Conservation (phyloP, 2,888 invertebrate genomes). For the Eustalomyia histrio region DNA sequence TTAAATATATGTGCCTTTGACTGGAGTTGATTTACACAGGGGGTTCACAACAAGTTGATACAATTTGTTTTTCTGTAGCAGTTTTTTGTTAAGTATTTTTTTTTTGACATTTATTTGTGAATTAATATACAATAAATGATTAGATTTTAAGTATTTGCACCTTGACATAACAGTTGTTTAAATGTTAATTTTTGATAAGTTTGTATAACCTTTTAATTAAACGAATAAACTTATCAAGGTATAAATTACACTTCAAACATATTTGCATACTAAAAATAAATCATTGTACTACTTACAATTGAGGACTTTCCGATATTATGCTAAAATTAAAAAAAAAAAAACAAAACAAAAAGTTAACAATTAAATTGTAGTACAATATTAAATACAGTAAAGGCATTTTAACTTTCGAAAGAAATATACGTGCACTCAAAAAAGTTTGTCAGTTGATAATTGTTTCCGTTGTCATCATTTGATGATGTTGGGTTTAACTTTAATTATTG, state of each 20-base stretch:
- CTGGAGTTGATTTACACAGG: neutral
- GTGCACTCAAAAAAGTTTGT: too few relatives aligned
- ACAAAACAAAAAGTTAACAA: neutral
- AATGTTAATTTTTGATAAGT: slow-evolving; percentile 17
- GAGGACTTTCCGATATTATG: slow-evolving; percentile 39
- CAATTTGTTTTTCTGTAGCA: neutral
- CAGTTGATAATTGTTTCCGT: too few relatives aligned
- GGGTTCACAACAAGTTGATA: neutral
- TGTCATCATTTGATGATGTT: too few relatives aligned
- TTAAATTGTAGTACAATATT: neutral
- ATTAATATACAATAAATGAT: neutral
- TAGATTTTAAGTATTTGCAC: slow-evolving; percentile 6
- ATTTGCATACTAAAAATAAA: neutral
- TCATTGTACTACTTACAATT: slow-evolving; percentile 45
- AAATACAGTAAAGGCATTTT: too few relatives aligned
- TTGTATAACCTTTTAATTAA: slow-evolving; percentile 6
- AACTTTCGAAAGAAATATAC: too few relatives aligned
- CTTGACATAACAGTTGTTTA: slow-evolving; percentile 24
- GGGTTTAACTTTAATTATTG: too few relatives aligned
- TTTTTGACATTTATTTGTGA: neutral
- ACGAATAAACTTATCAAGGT: neutral
- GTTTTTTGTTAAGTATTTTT: neutral
- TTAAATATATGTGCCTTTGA: neutral
- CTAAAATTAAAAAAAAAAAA: slow-evolving; percentile 26
- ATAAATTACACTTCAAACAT: too few relatives aligned